Evolutionary conservation across 2,113 vertebrate genomes (phyloP).

Genomic region (Callipepla californica): DNA sequence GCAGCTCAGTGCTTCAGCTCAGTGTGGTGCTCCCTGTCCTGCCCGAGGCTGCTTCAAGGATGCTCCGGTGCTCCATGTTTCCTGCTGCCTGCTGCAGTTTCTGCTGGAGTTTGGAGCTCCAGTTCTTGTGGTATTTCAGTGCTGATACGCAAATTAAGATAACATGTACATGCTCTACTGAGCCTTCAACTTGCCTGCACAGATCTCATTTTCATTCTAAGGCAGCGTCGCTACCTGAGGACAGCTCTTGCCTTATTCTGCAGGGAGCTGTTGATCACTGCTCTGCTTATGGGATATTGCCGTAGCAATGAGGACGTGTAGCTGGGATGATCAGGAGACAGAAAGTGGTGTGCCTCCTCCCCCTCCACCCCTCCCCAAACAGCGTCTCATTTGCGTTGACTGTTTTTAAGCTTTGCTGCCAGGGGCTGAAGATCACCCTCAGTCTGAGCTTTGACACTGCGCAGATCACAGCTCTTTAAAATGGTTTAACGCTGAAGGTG

Average conservation of each 20-base stretch:
- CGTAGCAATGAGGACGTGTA: not conserved
- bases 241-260: conserved; percentile 2
- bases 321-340: not conserved
- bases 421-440: not conserved
- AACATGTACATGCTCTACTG: conserved; percentile 30
- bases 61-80: not conserved
- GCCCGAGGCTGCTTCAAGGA: not conserved
- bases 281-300: not conserved
- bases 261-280: not conserved
- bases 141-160: conserved; percentile 37
- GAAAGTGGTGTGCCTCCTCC: not conserved
- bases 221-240: conserved; percentile 8
- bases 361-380: not conserved
- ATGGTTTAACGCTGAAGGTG: not conserved
- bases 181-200: conserved; percentile 11
- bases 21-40: not conserved
- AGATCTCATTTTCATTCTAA: conserved; percentile 23
- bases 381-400: not conserved
- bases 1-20: not conserved
- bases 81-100: not conserved
- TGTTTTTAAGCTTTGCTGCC: conserved; percentile 32
- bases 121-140: conserved; percentile 14
- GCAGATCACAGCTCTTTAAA: not conserved
- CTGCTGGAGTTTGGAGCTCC: not conserved
- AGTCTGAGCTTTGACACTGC: not conserved